These are phyloP conservation scores for Drosophila biarmipes DNA, from an alignment of 1,140 invertebrate species.

Conservation along the genomic window DNA sequence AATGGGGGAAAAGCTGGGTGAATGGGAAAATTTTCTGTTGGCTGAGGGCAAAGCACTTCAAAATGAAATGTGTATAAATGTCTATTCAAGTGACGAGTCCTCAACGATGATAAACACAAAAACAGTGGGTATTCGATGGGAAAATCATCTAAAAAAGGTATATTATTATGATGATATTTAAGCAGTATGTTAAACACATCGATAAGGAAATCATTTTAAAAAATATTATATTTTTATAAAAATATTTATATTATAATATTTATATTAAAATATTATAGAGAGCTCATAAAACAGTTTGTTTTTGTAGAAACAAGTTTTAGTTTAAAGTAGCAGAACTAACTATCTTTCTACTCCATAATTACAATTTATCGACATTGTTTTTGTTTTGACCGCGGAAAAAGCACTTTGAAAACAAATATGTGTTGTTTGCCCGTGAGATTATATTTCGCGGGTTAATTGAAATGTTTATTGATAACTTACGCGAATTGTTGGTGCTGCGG, in stretches of 20 bases:
- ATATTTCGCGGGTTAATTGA: conserved; percentile 35
- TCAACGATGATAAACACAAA: conserved; percentile 7
- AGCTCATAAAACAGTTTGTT: no score
- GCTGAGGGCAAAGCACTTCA: conserved; percentile 10
- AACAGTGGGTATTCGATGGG: conserved; percentile 1
- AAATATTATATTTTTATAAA: no score
- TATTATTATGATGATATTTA: no score
- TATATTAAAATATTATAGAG: no score
- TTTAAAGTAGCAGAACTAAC: background rate
- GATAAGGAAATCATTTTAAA: no score
- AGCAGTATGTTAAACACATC: no score
- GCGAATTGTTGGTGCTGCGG: conserved; percentile 67
- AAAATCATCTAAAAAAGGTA: background rate
- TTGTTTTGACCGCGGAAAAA: background rate
- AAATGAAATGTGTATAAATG: conserved; percentile 18
- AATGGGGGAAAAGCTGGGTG: background rate
- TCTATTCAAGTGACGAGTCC: conserved; percentile 16
- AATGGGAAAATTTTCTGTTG: conserved; percentile 13
- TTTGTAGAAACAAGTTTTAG: no score
- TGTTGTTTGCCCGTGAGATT: conserved; percentile 26
- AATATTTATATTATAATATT: no score
- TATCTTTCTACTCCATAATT: background rate
- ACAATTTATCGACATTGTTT: background rate
- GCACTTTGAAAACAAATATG: conserved; percentile 5
- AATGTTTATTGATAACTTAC: conserved; percentile 62